Conservation (phyloP, 23 tunicate species). For the Diplosoma virens region DNA sequence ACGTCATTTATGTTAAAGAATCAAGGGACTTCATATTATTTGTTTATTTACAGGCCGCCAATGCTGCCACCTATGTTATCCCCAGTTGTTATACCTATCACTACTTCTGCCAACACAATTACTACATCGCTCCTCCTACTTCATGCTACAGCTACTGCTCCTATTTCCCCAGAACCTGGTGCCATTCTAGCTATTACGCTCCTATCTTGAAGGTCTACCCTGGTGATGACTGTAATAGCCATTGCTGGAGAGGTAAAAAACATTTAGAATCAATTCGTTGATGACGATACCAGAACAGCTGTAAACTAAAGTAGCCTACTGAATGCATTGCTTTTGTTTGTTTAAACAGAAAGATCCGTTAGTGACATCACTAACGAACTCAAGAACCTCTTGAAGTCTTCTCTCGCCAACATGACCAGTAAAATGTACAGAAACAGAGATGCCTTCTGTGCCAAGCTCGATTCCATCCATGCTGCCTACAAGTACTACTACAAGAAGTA, state of each 20-base stretch:
- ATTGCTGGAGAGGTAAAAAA: no score
- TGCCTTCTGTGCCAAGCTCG: background rate
- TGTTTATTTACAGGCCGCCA: slow-evolving; percentile 49
- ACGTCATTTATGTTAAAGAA: no score
- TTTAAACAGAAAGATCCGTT: slow-evolving; percentile 9
- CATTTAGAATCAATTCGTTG: no score
- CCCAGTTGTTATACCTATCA: slow-evolving; percentile 6
- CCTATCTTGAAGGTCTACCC: slow-evolving; percentile 46
- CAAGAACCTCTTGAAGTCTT: background rate
- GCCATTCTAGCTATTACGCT: slow-evolving; percentile 30
- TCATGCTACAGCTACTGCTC: slow-evolving; percentile 33
- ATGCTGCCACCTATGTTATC: background rate
- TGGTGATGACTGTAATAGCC: no score
- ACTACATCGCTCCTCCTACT: slow-evolving; percentile 14
- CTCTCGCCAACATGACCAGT: background rate
- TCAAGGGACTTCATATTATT: no score
- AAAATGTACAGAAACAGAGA: slow-evolving; percentile 6
- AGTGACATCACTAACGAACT: slow-evolving; percentile 7
- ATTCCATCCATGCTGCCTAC: background rate
- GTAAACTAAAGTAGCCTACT: no score
- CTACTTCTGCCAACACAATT: slow-evolving; percentile 23
- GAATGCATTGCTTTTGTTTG: no score
- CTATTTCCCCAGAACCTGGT: slow-evolving; percentile 42
- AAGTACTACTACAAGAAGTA: slow-evolving; percentile 1
- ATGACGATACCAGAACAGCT: no score